Evolutionary conservation across 64 coral and sea anemone species (phyloP), one percentile per base, ranked within the genome.

Genomic region (Montipora foliosa): DNA sequence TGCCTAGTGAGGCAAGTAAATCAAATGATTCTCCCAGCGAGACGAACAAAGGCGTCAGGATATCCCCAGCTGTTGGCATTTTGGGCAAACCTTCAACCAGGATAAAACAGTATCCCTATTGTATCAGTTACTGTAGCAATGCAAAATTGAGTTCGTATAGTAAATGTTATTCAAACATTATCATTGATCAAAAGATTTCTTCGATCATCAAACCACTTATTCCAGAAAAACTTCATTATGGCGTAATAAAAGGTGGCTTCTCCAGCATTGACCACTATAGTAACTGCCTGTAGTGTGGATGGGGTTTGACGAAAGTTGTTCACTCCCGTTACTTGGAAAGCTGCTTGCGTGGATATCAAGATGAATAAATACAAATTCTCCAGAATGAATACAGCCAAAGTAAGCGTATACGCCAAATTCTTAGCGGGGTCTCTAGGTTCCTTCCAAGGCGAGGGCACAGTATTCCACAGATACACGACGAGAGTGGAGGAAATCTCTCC

Each of bases 211-310:
- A 88, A 88, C 57, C 45, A 49, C 58, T 88, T 88, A 57, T 88
- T 88, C 87, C 87, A 88, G 17, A 88, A 88, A 21, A 88, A 88
- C 51, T 88, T 88, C 87, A 88, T 76, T 49, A 88, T 8, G 70
- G 87, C 87, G 72, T 76, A 88, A 29, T 88, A 76, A 77, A 88
- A 88, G 4, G 72, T 45, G 22, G 87, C 87, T 89, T 89, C 87
- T 3, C 48, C 72, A 25, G 72, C 49, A 44, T 76, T 76, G 8
- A 77, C 70, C 5, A 76, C 75, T 6, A 77, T 46, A 44, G 57
- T 55, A 53, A 76, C 12, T 3, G 68, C 50, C 71, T 89, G 50
- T 13, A 89, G 70, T 16, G 49, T 3, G 2, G 87, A 89, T 55
- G 52, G 52, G 52, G 52, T 55, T 55, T 55, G 52, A 55, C 52